A percentile compares a stretch with the other conserved stretches of the same genome.
Conservation (phyloP, 2,888 invertebrate species). For the Stictocephala bisonia region DNA sequence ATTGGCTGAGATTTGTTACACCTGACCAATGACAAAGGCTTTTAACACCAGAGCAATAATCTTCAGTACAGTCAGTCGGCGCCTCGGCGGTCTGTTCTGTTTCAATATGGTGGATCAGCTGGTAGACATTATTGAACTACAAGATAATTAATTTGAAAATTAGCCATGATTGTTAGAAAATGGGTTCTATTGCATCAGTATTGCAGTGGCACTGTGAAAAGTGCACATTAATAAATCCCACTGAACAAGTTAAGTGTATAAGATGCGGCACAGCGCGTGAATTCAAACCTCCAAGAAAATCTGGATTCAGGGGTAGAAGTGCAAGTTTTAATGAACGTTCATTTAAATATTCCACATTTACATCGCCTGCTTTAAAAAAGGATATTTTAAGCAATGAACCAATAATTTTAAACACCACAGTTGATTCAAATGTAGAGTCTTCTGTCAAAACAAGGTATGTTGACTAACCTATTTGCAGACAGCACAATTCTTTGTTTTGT, state of each 20-base stretch:
- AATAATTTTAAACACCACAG: slow-evolving; percentile 17
- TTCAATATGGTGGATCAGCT: slow-evolving; percentile 73
- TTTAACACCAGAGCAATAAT: slow-evolving; percentile 34
- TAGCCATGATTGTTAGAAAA: slow-evolving; percentile 62
- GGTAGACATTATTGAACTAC: slow-evolving; percentile 63
- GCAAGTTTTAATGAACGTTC: slow-evolving; percentile 45
- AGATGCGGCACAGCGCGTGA: slow-evolving; percentile 73
- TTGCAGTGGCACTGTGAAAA: slow-evolving; percentile 92
- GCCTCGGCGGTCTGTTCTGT: too few species aligned
- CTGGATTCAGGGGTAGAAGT: slow-evolving; percentile 50
- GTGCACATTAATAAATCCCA: slow-evolving; percentile 90
- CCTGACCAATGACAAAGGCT: slow-evolving; percentile 48
- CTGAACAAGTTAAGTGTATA: slow-evolving; percentile 85
- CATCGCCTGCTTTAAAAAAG: slow-evolving; percentile 62
- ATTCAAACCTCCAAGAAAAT: slow-evolving; percentile 48
- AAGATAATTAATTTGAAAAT: slow-evolving; percentile 50
- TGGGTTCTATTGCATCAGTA: slow-evolving; percentile 95
- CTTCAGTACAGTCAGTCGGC: slow-evolving; percentile 47
- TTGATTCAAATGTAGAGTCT: slow-evolving; percentile 26
- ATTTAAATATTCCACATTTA: slow-evolving; percentile 43
- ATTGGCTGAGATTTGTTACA: slow-evolving; percentile 49
- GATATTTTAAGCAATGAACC: slow-evolving; percentile 39
- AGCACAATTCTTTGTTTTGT: too few species aligned
- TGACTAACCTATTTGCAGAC: slow-evolving; percentile 26
- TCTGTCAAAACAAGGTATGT: slow-evolving; percentile 28